These are phyloP conservation scores for Lithophane ornitopus DNA, from an alignment of 2,888 invertebrate species.

Conservation along the genomic window DNA sequence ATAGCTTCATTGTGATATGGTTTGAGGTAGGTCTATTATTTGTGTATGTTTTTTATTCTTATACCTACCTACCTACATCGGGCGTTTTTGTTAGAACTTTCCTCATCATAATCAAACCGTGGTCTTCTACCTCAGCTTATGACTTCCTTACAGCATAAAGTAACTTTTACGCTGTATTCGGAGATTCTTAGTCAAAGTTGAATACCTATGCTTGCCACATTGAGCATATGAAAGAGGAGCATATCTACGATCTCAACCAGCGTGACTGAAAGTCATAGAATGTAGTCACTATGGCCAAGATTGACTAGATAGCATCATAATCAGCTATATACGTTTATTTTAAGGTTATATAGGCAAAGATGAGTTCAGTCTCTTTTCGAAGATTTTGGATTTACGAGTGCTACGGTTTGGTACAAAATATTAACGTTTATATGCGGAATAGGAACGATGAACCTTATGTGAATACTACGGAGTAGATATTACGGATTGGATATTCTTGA, in stretches of 20 bases:
- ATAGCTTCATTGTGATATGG: conserved; percentile 15
- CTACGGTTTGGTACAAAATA: not conserved
- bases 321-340: not conserved
- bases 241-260: not conserved
- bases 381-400: not conserved
- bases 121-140: not conserved
- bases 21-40: conserved; percentile 19
- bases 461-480: not conserved
- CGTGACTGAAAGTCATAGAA: not conserved
- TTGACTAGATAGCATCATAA: not conserved
- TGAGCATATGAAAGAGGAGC: not conserved
- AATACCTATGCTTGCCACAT: not conserved
- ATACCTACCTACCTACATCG: too few relatives aligned
- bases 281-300: too few relatives aligned
- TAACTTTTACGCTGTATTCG: not conserved
- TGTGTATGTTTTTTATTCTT: not conserved
- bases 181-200: not conserved
- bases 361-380: not conserved
- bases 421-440: not conserved
- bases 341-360: not conserved
- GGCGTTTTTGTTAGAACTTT: not conserved
- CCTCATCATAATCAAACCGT: not conserved
- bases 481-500: not conserved
- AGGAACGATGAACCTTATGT: not conserved
- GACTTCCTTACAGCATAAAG: not conserved